A percentile compares a stretch with the other conserved stretches of the same genome.
Conservation (phyloP, 2,113 vertebrate genomes). For the Phaethon lepturus region DNA sequence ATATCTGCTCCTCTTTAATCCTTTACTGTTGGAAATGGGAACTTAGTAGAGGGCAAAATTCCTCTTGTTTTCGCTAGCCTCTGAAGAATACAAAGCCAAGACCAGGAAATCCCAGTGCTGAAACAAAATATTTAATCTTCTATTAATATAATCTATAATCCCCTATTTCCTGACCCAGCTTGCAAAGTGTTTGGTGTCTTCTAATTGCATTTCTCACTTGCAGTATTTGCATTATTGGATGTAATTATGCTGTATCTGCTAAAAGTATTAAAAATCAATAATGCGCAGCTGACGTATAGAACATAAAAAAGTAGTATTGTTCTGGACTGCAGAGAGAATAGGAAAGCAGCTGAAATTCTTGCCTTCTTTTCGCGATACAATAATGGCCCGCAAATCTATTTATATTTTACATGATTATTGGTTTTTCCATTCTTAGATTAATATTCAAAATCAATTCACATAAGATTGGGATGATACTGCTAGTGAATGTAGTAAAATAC, state of each 20-base stretch:
- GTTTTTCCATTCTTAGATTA: constrained; percentile 24
- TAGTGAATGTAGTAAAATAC: constrained; percentile 7
- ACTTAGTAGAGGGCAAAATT: not conserved
- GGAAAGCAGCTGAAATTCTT: constrained; percentile 20
- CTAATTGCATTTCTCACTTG: constrained; percentile 41
- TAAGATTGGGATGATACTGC: not conserved
- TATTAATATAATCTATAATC: not conserved
- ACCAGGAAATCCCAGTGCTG: not conserved
- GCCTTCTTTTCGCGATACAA: not conserved
- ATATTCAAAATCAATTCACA: constrained; percentile 23
- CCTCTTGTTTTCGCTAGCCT: not conserved
- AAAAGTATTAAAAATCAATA: constrained; percentile 70
- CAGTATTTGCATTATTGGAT: constrained; percentile 54
- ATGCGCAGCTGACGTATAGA: not conserved
- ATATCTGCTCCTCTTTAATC: not conserved
- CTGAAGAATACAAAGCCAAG: not conserved
- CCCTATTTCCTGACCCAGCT: not conserved
- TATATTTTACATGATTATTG: constrained; percentile 29
- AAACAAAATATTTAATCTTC: not conserved
- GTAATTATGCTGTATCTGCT: constrained; percentile 51
- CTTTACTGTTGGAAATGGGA: not conserved
- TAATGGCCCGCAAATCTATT: not conserved
- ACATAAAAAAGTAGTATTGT: not conserved
- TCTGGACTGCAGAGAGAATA: not conserved
- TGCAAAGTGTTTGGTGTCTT: constrained; percentile 3